These are phyloP conservation scores for Drosophila mulleri DNA, from an alignment of 2,888 invertebrate genomes.

Conservation along the genomic window DNA sequence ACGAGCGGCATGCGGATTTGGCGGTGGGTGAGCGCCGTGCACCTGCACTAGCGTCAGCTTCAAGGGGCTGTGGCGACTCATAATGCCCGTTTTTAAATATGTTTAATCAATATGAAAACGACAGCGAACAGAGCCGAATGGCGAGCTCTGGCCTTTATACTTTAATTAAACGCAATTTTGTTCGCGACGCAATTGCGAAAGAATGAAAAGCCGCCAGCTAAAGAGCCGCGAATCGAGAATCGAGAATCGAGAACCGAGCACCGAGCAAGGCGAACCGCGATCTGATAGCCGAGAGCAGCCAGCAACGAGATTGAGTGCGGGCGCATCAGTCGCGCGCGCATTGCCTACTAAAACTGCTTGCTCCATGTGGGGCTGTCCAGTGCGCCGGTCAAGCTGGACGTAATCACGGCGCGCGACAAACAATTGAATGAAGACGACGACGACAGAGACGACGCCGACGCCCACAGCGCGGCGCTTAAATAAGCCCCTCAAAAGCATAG, in stretches of 20 bases:
- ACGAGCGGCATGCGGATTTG: constrained; percentile 6
- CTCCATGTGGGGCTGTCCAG: constrained; percentile 17
- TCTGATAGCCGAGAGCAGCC: constrained; percentile 20
- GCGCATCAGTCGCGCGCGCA: constrained; percentile 80
- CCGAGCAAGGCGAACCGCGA: constrained; percentile 9
- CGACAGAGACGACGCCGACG: constrained; percentile 19
- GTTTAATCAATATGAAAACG: constrained; percentile 15
- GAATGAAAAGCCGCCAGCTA: constrained; percentile 19
- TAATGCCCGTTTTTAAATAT: constrained; percentile 30
- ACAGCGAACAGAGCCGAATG: constrained; percentile 22
- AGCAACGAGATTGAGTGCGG: constrained; percentile 50
- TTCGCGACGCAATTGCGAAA: constrained; percentile 71
- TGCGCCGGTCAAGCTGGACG: constrained; percentile 55
- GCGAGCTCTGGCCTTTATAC: constrained; percentile 66
- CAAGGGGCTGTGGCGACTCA: constrained; percentile 67
- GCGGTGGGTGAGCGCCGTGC: constrained; percentile 44
- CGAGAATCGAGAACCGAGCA: constrained; percentile 16
- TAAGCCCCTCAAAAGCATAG: constrained; percentile 20
- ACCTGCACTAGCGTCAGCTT: constrained; percentile 71
- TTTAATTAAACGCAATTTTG: constrained; percentile 80
- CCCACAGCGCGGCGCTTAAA: constrained; percentile 50
- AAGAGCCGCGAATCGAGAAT: constrained; percentile 15
- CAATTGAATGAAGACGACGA: constrained; percentile 66
- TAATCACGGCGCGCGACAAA: constrained; percentile 77
- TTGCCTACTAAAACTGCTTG: constrained; percentile 71